phyloP scores from a whole-genome alignment of 2,797 vertebrate genomes.

The Sorex maritimensis region DNA sequence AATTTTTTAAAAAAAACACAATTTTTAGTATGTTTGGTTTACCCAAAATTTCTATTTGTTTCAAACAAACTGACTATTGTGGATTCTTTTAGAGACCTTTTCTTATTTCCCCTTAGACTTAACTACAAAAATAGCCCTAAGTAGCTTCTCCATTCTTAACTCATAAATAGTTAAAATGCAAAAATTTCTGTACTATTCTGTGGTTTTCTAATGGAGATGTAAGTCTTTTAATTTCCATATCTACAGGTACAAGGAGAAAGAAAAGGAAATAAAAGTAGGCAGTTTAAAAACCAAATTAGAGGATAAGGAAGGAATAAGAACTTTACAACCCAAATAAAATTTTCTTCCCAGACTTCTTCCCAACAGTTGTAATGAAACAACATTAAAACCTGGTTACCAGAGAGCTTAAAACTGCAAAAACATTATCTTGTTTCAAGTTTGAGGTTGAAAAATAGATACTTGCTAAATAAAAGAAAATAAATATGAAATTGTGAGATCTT shows the following conservation, averaged over 20 bases:
- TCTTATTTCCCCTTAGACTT: slow-evolving; percentile 40
- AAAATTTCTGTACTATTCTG: slow-evolving; percentile 25
- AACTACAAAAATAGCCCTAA: not conserved
- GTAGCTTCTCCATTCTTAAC: slow-evolving; percentile 8
- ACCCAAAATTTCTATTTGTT: slow-evolving; percentile 29
- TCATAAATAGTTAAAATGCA: not conserved
- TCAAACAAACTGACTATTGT: not conserved
- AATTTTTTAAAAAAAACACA: too few relatives aligned
- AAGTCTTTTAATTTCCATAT: not conserved
- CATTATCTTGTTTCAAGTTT: slow-evolving; percentile 57
- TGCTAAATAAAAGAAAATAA: slow-evolving; percentile 59
- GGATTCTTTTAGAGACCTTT: not conserved
- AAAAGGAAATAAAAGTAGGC: slow-evolving; percentile 5
- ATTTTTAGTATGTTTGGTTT: slow-evolving; percentile 3
- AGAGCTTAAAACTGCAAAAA: slow-evolving; percentile 37
- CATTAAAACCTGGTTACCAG: slow-evolving; percentile 31
- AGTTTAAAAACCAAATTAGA: not conserved
- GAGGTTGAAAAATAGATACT: slow-evolving; percentile 38
- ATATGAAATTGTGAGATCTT: slow-evolving; percentile 35
- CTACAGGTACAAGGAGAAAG: slow-evolving; percentile 4
- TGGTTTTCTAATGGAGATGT: not conserved
- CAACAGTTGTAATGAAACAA: slow-evolving; percentile 38
- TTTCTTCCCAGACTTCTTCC: slow-evolving; percentile 46
- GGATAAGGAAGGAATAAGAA: slow-evolving; percentile 8
- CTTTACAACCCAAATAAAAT: slow-evolving; percentile 53